Percentiles rank a stretch among this genome's conserved stretches.
Conservation (phyloP, 2,888 invertebrate genomes). For the Periphyllus acericola region DNA sequence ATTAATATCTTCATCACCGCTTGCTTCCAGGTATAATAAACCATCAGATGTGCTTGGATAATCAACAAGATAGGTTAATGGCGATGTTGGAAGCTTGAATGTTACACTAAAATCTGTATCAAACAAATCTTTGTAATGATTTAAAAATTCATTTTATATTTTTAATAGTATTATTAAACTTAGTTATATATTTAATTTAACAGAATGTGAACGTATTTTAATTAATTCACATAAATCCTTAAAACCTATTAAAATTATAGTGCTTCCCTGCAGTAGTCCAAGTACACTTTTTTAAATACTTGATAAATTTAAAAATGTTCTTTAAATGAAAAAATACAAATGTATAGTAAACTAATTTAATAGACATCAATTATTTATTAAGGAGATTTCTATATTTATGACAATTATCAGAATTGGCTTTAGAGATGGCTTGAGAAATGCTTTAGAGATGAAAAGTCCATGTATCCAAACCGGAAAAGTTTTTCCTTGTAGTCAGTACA, state of each 20-base stretch:
- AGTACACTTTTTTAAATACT: neutral
- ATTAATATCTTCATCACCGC: conserved; percentile 65
- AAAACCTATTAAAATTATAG: neutral
- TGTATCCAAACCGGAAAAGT: no score
- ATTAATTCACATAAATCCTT: neutral
- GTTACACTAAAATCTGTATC: conserved; percentile 63
- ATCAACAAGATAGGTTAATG: conserved; percentile 66
- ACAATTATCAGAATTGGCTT: no score
- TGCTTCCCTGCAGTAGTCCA: neutral
- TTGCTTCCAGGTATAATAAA: conserved; percentile 67
- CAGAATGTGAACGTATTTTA: neutral
- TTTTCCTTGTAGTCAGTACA: no score
- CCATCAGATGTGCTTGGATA: conserved; percentile 66
- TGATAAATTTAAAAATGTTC: no score
- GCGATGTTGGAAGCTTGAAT: conserved; percentile 66
- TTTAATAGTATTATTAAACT: no score
- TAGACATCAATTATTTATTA: no score
- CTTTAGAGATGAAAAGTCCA: no score
- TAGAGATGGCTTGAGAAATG: no score
- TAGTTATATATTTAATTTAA: neutral
- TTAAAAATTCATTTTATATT: neutral
- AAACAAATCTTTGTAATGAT: neutral
- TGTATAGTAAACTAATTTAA: no score
- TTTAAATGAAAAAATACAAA: no score
- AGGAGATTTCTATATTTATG: no score